phyloP scores from a whole-genome alignment of 2,888 invertebrate genomes.

The Plebejus melissa region DNA sequence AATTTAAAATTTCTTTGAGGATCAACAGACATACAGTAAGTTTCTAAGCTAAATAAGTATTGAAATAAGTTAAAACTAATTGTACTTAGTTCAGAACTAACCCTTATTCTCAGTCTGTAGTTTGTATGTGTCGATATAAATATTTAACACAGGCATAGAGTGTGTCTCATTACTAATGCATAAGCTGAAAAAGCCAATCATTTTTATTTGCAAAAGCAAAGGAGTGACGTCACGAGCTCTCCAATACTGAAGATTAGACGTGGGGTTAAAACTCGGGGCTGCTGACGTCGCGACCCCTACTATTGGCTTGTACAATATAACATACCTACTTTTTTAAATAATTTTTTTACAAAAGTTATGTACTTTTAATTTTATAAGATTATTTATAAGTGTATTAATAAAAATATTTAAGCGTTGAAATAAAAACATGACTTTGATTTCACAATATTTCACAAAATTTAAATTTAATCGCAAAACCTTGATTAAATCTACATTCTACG shows the following conservation, averaged over 20 bases:
- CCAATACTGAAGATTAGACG: constrained; percentile 67
- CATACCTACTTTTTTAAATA: constrained; percentile 28
- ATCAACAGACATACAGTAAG: background rate
- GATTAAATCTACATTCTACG: background rate
- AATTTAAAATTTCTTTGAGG: no score
- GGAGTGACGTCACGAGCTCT: constrained; percentile 71
- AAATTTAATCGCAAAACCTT: background rate
- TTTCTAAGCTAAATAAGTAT: background rate
- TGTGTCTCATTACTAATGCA: background rate
- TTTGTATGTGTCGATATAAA: background rate
- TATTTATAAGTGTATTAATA: background rate
- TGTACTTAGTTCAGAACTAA: background rate
- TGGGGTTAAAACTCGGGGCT: constrained; percentile 49
- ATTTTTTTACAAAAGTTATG: no score
- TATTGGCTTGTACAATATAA: constrained; percentile 44
- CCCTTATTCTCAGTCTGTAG: background rate
- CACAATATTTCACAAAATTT: background rate
- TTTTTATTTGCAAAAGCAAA: constrained; percentile 69
- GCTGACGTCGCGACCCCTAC: constrained; percentile 53
- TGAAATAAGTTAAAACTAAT: background rate
- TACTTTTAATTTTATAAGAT: background rate
- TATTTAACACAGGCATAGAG: background rate
- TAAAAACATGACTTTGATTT: background rate
- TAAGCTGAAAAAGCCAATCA: constrained; percentile 47
- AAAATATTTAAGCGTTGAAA: no score